phyloP scores from a whole-genome alignment of 2,113 vertebrate species.

The Nesogale talazaci region DNA sequence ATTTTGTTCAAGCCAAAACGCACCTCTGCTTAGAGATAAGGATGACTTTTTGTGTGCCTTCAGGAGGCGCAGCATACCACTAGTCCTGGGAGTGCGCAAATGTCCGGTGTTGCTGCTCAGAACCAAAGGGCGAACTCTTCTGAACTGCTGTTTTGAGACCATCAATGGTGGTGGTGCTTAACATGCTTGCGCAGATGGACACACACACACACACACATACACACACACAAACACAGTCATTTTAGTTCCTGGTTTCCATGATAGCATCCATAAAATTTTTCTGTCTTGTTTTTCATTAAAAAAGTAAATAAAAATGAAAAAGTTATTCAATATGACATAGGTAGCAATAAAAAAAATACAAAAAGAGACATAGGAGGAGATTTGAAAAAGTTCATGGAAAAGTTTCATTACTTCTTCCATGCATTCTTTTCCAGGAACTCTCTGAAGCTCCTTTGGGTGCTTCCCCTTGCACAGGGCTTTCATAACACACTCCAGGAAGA shows the following conservation, averaged over 20 bases:
- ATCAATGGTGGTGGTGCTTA: background rate
- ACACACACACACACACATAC: too few relatives aligned
- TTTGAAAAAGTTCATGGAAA: too few relatives aligned
- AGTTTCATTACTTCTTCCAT: too few relatives aligned
- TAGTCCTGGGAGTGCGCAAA: background rate
- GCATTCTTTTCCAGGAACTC: too few relatives aligned
- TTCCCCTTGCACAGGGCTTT: background rate
- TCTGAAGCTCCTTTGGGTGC: too few relatives aligned
- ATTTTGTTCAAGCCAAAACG: background rate
- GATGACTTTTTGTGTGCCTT: background rate
- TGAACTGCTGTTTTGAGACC: background rate
- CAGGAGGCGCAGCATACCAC: background rate
- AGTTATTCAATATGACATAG: background rate
- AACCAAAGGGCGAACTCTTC: background rate
- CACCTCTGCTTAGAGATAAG: background rate
- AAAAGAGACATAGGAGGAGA: background rate
- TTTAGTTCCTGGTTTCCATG: background rate
- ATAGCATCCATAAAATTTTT: background rate
- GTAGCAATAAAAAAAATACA: background rate
- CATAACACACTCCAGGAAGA: background rate
- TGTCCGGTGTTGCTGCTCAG: background rate
- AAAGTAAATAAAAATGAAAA: background rate
- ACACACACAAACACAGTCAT: background rate
- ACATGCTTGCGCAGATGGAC: too few relatives aligned
- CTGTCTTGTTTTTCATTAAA: background rate